A percentile compares a stretch with the other conserved stretches of the same genome.
phyloP scores from a whole-genome alignment of 2,888 invertebrate species.

The Chrysomela aeneicollis region DNA sequence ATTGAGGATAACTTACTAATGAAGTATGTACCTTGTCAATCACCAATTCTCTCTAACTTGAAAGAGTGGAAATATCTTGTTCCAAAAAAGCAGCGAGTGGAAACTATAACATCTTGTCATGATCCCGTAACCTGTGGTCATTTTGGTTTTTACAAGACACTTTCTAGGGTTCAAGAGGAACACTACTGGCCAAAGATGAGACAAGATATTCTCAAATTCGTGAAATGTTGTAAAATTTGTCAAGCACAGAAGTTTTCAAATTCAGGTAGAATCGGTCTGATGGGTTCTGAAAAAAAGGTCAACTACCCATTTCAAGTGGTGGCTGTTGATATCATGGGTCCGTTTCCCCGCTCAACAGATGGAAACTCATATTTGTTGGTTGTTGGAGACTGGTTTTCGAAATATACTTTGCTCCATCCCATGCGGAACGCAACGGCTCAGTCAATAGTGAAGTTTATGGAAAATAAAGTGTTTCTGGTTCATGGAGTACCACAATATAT shows the following conservation, averaged over 20 bases:
- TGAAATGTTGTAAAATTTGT: slow-evolving; percentile 36
- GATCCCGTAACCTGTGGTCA: neutral
- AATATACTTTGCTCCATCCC: slow-evolving; percentile 29
- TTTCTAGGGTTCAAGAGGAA: slow-evolving; percentile 29
- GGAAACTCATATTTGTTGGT: slow-evolving; percentile 33
- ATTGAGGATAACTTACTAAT: slow-evolving; percentile 7
- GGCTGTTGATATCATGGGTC: slow-evolving; percentile 36
- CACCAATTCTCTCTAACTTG: slow-evolving; percentile 14
- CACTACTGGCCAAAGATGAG: slow-evolving; percentile 42
- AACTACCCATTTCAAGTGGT: slow-evolving; percentile 39
- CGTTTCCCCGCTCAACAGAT: slow-evolving; percentile 34
- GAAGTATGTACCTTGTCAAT: neutral
- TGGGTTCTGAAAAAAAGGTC: slow-evolving; percentile 37
- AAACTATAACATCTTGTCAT: slow-evolving; percentile 19
- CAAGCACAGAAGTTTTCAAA: slow-evolving; percentile 37
- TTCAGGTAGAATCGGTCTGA: slow-evolving; percentile 32
- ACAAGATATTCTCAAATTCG: slow-evolving; percentile 29
- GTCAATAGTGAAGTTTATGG: slow-evolving; percentile 25
- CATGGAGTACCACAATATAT: slow-evolving; percentile 36
- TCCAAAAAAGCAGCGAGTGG: slow-evolving; percentile 8
- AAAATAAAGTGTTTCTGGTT: slow-evolving; percentile 30
- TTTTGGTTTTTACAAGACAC: slow-evolving; percentile 32
- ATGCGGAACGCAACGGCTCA: slow-evolving; percentile 23
- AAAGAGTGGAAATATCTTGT: slow-evolving; percentile 26
- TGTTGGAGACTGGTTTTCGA: slow-evolving; percentile 31